Conservation (phyloP, 2,113 vertebrate genomes). For the Festucalex cinctus region DNA sequence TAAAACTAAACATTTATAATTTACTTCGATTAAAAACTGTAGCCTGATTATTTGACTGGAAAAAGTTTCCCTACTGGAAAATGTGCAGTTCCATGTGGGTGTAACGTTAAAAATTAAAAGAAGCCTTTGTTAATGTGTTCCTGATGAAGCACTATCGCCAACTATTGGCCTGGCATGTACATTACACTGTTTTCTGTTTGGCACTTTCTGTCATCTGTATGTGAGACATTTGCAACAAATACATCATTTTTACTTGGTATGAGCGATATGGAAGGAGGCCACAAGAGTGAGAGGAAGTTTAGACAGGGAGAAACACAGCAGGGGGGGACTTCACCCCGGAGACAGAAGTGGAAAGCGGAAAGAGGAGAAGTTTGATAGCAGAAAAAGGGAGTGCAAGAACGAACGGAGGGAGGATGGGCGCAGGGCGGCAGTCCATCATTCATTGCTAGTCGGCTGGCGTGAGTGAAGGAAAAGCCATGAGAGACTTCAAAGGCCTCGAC, state of each 20-base stretch:
- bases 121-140: too few relatives aligned
- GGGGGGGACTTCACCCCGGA: slow-evolving; percentile 9
- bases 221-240: too few relatives aligned
- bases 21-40: too few relatives aligned
- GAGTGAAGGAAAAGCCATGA: slow-evolving; percentile 58
- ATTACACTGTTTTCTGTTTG: too few relatives aligned
- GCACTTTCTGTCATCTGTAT: too few relatives aligned
- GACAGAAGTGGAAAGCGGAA: slow-evolving; percentile 16
- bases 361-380: slow-evolving; percentile 29
- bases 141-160: too few relatives aligned
- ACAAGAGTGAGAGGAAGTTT: slow-evolving; percentile 25
- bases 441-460: slow-evolving; percentile 40
- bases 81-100: too few relatives aligned
- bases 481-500: slow-evolving; percentile 63
- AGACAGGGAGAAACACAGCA: slow-evolving; percentile 1
- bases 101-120: too few relatives aligned
- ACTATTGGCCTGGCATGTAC: too few relatives aligned
- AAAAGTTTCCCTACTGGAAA: too few relatives aligned
- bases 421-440: slow-evolving; percentile 45
- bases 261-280: slow-evolving; percentile 11
- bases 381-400: slow-evolving; percentile 25
- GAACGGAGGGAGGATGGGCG: slow-evolving; percentile 12
- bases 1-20: too few relatives aligned
- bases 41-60: too few relatives aligned
- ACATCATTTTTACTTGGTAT: background rate